Base-by-base conservation (phyloP, 2,888 invertebrate genomes). In the Calliphora vomitoria region DNA sequence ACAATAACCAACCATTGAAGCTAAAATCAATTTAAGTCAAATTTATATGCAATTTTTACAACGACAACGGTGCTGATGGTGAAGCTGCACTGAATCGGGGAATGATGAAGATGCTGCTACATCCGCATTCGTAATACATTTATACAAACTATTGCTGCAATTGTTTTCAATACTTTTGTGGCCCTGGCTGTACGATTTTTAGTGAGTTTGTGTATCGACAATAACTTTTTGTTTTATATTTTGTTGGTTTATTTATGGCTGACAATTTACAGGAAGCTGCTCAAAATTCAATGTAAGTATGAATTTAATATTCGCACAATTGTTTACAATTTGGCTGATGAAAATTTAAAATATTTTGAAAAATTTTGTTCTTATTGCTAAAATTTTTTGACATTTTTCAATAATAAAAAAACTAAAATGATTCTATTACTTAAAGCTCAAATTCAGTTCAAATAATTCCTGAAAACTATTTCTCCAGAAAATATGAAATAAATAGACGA, bases 231-330 rank as follows among this genome's bases (percentile, higher is more conserved):
- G 53, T 41, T 64, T 38, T 41, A 8, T 25, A 11, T 5, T 62
- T 58, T 79, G 25, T 66, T 69, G 10, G 18, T 71, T 50, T 50
- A 58, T 76, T 76, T 82, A 82, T 82, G 53, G 53, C 68, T 82
- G 82, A 76, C 69, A 82, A 62, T 82, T 76, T 82, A 69, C 82
- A 82, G 82, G 82, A 82, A 82, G 60, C 69, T 82, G 47, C 5
- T 35, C 35, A 35, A 35, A 35, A 35, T 35, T 35, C 35, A 35
- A 35, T 35, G 35, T 35, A 35, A 35, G 35, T 35, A 35, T 35
- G 35, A 35, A 35, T 35, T 35, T 6, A 35, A 35, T 35, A 35
- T 6, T 35, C 35, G 35, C 35, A 35, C 4, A 35, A 35, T 35
- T 35, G 35, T 5, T 4, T 6, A 35, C 35, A 35, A 35, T 35